Evolutionary conservation across 2,797 vertebrate genomes (phyloP).

Genomic region (Ctenopoma multispine): DNA sequence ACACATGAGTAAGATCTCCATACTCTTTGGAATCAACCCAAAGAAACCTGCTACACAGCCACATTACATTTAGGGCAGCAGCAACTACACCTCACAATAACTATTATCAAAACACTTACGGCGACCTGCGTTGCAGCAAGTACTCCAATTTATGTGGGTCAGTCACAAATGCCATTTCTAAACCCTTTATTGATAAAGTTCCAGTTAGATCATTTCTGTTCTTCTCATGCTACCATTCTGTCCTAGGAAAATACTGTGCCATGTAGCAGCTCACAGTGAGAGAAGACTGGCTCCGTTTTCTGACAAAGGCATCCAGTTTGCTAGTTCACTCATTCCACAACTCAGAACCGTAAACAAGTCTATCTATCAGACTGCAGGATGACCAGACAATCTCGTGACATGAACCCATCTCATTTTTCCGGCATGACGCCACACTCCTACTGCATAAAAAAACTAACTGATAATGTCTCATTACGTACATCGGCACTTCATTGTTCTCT

Average conservation of each 20-base stretch:
- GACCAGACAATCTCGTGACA: constrained; percentile 71
- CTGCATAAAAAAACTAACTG: neutral
- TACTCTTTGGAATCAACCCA: neutral
- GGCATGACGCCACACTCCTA: constrained; percentile 14
- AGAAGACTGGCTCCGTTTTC: constrained; percentile 26
- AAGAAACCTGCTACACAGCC: neutral
- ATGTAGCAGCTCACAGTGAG: neutral
- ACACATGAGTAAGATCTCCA: neutral
- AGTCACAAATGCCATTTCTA: constrained; percentile 75
- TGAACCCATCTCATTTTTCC: constrained; percentile 43
- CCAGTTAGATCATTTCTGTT: neutral
- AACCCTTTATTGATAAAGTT: constrained; percentile 10
- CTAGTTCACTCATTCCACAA: constrained; percentile 59
- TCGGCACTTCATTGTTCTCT: no score
- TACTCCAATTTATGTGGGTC: constrained; percentile 72
- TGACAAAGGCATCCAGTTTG: constrained; percentile 48
- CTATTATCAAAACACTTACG: constrained; percentile 51
- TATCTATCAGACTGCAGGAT: constrained; percentile 40
- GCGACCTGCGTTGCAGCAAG: constrained; percentile 61
- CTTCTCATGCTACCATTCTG: constrained; percentile 26
- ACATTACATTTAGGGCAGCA: neutral
- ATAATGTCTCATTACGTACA: no score
- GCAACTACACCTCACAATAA: neutral
- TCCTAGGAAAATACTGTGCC: constrained; percentile 28
- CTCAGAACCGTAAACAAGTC: constrained; percentile 48